Evolutionary conservation across 2,888 invertebrate genomes (phyloP).

Genomic region (Macrosoma leucophasiata): DNA sequence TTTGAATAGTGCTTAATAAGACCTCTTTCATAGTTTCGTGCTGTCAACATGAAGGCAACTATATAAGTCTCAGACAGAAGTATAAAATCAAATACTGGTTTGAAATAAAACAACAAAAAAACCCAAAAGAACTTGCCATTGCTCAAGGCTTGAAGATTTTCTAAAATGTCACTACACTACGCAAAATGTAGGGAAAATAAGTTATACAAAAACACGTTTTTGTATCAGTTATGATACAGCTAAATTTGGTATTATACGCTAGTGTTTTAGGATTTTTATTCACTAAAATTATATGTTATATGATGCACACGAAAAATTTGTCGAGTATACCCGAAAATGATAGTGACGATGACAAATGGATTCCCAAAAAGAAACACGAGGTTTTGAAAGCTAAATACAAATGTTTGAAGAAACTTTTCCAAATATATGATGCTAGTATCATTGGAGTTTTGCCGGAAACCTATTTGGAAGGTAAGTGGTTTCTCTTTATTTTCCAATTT

Average conservation of each 20-base stretch:
- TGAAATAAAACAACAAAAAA: no score
- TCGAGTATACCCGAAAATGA: constrained; percentile 55
- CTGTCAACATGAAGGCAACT: no score
- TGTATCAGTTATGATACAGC: constrained; percentile 58
- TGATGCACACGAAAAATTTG: constrained; percentile 29
- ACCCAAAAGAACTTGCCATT: no score
- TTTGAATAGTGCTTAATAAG: no score
- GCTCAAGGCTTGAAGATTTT: no score
- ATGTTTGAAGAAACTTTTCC: constrained; percentile 62
- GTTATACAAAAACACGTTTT: constrained; percentile 15
- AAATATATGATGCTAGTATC: constrained; percentile 62
- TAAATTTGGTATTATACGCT: constrained; percentile 49
- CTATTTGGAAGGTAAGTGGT: constrained; percentile 18
- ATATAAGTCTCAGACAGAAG: no score
- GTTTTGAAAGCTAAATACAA: constrained; percentile 65
- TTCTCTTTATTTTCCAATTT: no score
- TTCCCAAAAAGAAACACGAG: constrained; percentile 65
- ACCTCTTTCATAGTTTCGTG: no score
- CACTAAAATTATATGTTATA: constrained; percentile 45
- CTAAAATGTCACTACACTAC: constrained; percentile 49
- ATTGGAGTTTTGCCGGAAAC: constrained; percentile 51
- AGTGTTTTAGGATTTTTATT: constrained; percentile 44
- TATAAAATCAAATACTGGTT: no score
- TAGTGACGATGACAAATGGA: constrained; percentile 45
- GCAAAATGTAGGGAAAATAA: constrained; percentile 31